A percentile compares a stretch with the other conserved stretches of the same genome.
Evolutionary conservation across 2,113 vertebrate species (phyloP).

Genomic region (Paratilapia polleni): DNA sequence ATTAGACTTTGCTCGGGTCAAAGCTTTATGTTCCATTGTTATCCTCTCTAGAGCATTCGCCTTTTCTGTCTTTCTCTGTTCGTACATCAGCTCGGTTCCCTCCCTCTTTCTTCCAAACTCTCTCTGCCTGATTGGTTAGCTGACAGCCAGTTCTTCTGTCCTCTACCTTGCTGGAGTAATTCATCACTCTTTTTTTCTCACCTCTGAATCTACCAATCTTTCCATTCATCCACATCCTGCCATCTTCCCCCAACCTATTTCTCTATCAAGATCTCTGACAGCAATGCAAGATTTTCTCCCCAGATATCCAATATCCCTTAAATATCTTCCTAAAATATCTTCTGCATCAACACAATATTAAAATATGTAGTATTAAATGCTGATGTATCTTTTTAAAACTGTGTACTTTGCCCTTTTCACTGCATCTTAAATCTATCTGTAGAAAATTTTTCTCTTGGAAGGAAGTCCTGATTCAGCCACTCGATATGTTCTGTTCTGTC

Average conservation of each 20-base stretch:
- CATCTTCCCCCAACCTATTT: slow-evolving; percentile 13
- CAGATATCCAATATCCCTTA: background rate
- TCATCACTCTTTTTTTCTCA: slow-evolving; percentile 36
- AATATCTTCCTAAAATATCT: background rate
- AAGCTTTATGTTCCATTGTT: background rate
- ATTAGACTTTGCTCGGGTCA: background rate
- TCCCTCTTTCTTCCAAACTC: background rate
- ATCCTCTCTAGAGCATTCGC: background rate
- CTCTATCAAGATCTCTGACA: slow-evolving; percentile 29
- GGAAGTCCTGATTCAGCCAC: slow-evolving; percentile 54
- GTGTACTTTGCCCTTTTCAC: background rate
- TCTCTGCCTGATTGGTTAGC: slow-evolving; percentile 49
- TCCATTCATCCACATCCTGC: slow-evolving; percentile 11
- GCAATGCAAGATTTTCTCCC: background rate
- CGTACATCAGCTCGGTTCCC: background rate
- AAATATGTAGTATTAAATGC: background rate
- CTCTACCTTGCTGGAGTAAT: slow-evolving; percentile 37
- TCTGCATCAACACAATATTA: background rate
- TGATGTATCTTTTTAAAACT: background rate
- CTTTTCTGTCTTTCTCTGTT: background rate
- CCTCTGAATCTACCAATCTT: slow-evolving; percentile 12
- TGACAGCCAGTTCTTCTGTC: slow-evolving; percentile 44
- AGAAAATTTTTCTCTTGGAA: slow-evolving; percentile 26
- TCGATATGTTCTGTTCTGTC: slow-evolving; percentile 31
- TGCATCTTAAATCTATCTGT: slow-evolving; percentile 21